These are phyloP conservation scores for Epinephelus lanceolatus DNA, from an alignment of 2,113 vertebrate genomes.

Conservation along the genomic window DNA sequence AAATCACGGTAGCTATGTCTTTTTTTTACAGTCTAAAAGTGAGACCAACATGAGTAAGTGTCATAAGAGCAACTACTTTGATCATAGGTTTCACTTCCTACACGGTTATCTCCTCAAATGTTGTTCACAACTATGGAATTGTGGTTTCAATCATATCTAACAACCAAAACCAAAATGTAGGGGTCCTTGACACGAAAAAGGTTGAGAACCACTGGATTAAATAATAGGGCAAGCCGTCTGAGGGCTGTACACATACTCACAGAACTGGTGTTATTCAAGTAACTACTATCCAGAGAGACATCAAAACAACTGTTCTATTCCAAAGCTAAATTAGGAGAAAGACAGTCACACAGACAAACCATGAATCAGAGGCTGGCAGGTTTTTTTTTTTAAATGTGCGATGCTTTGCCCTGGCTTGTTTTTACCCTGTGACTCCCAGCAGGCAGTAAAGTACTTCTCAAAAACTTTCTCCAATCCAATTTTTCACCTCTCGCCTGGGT, in stretches of 20 bases:
- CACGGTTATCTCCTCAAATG: no score
- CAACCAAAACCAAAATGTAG: no score
- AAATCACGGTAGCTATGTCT: no score
- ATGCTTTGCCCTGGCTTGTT: slow-evolving; percentile 43
- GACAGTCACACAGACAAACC: slow-evolving; percentile 4
- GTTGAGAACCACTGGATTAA: background rate
- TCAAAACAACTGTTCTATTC: slow-evolving; percentile 22
- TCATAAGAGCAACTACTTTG: no score
- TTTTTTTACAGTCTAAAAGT: no score
- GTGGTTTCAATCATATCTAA: no score
- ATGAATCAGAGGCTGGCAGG: slow-evolving; percentile 33
- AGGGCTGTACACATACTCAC: background rate
- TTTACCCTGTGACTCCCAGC: slow-evolving; percentile 58
- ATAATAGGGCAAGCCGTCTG: background rate
- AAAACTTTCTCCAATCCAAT: slow-evolving; percentile 66
- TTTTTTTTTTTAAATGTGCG: slow-evolving; percentile 1
- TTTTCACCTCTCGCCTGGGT: slow-evolving; percentile 68
- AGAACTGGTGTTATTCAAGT: slow-evolving; percentile 1
- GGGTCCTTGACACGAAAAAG: no score
- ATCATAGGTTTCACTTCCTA: no score
- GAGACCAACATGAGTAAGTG: no score
- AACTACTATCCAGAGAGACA: slow-evolving; percentile 8
- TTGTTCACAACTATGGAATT: no score
- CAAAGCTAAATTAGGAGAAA: slow-evolving; percentile 24
- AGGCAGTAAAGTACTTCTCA: slow-evolving; percentile 62